These are phyloP conservation scores for Ephydatia muelleri DNA, from an alignment of 37 sponge, comb jelly and placozoan genomes.

Conservation along the genomic window DNA sequence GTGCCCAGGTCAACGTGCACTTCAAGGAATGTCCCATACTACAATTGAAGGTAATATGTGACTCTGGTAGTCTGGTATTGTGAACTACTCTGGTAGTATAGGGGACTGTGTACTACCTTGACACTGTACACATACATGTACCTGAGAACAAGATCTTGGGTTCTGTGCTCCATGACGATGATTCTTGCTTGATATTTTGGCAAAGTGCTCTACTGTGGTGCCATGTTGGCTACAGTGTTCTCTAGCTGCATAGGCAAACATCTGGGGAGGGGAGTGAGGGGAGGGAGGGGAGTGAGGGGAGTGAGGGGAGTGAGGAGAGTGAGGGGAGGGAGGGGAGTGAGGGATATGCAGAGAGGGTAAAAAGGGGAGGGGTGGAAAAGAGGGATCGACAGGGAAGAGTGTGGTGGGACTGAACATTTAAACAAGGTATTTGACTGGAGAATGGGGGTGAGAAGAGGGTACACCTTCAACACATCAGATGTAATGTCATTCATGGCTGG, in stretches of 20 bases:
- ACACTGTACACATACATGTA: too few species aligned
- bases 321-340: too few species aligned
- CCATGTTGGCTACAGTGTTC: slow-evolving; percentile 68
- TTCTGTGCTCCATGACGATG: slow-evolving; percentile 56
- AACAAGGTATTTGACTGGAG: neutral
- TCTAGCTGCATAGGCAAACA: slow-evolving; percentile 81
- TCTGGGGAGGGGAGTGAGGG: slow-evolving; percentile 9
- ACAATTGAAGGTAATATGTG: too few species aligned
- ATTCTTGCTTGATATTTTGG: slow-evolving; percentile 73
- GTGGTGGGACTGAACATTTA: neutral
- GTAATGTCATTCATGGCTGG: slow-evolving; percentile 63
- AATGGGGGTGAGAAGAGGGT: neutral
- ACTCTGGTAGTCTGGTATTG: too few species aligned
- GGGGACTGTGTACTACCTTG: too few species aligned
- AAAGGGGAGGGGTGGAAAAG: neutral
- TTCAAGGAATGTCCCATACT: too few species aligned
- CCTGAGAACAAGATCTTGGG: slow-evolving; percentile 56
- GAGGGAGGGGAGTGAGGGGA: too few species aligned
- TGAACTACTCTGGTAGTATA: too few species aligned
- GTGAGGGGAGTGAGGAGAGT: too few species aligned
- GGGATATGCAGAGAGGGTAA: neutral
- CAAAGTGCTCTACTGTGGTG: slow-evolving; percentile 60
- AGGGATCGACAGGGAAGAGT: neutral
- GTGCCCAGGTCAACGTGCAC: too few species aligned
- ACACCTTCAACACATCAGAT: slow-evolving; percentile 68